phyloP scores from a whole-genome alignment of 2,113 vertebrate species.

The Arothron firmamentum region DNA sequence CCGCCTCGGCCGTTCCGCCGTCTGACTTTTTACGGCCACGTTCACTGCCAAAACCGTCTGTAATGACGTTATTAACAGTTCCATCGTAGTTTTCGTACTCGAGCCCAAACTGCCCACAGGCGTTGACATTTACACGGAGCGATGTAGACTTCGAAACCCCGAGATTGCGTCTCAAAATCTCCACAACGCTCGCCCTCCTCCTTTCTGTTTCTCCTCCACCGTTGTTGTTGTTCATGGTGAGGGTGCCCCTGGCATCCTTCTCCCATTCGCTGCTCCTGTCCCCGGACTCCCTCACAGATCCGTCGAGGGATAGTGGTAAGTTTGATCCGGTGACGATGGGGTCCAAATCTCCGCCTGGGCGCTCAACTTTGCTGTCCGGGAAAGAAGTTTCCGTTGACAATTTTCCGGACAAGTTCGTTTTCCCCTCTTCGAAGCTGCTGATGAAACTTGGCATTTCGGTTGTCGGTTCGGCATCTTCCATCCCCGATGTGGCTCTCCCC shows the following conservation, averaged over 20 bases:
- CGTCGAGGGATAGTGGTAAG: constrained; percentile 41
- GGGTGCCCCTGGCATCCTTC: constrained; percentile 52
- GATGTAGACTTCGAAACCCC: constrained; percentile 49
- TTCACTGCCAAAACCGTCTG: constrained; percentile 7
- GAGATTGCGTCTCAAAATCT: constrained; percentile 67
- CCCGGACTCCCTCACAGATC: constrained; percentile 14
- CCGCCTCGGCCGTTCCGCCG: constrained; percentile 27
- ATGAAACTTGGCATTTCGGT: constrained; percentile 66
- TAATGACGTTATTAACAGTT: background rate
- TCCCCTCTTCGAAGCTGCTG: constrained; percentile 55
- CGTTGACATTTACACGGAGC: background rate
- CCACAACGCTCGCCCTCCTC: constrained; percentile 59
- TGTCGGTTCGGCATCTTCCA: constrained; percentile 82
- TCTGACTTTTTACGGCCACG: constrained; percentile 31
- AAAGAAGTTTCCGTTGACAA: constrained; percentile 52
- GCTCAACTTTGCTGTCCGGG: constrained; percentile 58
- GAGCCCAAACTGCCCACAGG: constrained; percentile 31
- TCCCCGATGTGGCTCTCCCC: constrained; percentile 74
- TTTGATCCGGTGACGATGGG: constrained; percentile 35
- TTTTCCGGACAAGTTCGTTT: constrained; percentile 51
- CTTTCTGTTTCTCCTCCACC: constrained; percentile 40
- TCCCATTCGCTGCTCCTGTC: constrained; percentile 35
- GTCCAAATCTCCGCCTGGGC: constrained; percentile 49
- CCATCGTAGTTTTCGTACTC: constrained; percentile 23
- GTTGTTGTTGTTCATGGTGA: constrained; percentile 63